A percentile compares a stretch with the other conserved stretches of the same genome.
Evolutionary conservation across 2,888 invertebrate species (phyloP).

Genomic region (Drosophila neotestacea): DNA sequence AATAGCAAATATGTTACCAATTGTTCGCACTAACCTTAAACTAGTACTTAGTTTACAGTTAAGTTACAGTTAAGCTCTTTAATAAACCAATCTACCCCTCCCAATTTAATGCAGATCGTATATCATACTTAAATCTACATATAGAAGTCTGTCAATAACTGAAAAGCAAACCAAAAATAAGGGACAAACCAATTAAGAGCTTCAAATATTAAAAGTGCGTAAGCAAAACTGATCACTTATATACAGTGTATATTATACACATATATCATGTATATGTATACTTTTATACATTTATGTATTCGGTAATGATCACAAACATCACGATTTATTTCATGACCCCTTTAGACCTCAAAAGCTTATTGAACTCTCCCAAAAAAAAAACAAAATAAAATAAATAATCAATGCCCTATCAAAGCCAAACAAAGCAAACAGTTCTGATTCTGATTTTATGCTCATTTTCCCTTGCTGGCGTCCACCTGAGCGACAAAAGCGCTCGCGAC

Average conservation of each 20-base stretch:
- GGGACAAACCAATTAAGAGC: slow-evolving; percentile 28
- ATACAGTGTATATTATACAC: too few relatives aligned
- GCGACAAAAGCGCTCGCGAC: slow-evolving; percentile 31
- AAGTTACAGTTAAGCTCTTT: slow-evolving; percentile 27
- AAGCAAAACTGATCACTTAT: slow-evolving; percentile 49
- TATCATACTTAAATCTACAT: slow-evolving; percentile 47
- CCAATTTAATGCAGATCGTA: slow-evolving; percentile 53
- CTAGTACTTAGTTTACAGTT: slow-evolving; percentile 40
- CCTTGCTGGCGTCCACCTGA: slow-evolving; percentile 44
- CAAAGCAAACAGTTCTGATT: slow-evolving; percentile 35
- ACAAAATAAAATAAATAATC: slow-evolving; percentile 36
- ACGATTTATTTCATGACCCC: slow-evolving; percentile 63
- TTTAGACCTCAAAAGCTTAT: slow-evolving; percentile 26
- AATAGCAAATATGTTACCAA: slow-evolving; percentile 55
- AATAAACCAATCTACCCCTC: slow-evolving; percentile 37
- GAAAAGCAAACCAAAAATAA: slow-evolving; percentile 22
- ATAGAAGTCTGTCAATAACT: slow-evolving; percentile 33
- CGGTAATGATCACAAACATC: slow-evolving; percentile 14
- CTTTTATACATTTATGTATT: neutral
- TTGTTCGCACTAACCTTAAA: slow-evolving; percentile 54
- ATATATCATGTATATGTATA: neutral
- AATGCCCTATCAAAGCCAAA: slow-evolving; percentile 42
- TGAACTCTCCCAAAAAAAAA: slow-evolving; percentile 17
- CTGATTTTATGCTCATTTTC: slow-evolving; percentile 27
- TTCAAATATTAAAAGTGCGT: slow-evolving; percentile 62